A percentile compares a stretch with the other conserved stretches of the same genome.
Conservation (phyloP, 2,888 invertebrate genomes). For the Lasioglossum zephyrum region DNA sequence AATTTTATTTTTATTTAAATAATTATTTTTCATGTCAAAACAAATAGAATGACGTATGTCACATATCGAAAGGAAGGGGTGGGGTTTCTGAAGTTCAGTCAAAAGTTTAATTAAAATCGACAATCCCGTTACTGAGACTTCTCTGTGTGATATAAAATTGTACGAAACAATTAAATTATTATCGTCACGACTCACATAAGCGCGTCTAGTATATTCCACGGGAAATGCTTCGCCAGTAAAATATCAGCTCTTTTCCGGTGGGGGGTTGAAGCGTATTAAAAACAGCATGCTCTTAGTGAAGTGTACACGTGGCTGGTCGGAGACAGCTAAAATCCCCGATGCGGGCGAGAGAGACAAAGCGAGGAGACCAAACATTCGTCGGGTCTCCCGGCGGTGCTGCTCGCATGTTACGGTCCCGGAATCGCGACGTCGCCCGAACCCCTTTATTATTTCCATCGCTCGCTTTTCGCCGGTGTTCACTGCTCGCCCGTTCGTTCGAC, state of each 20-base stretch:
- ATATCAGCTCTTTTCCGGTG: not conserved
- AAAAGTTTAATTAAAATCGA: too few species aligned
- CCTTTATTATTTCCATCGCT: constrained; percentile 13
- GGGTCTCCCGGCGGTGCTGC: not conserved
- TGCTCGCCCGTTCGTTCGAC: constrained; percentile 3
- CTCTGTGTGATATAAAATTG: too few species aligned
- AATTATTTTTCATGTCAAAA: too few species aligned
- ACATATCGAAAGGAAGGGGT: too few species aligned
- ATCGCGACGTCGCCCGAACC: not conserved
- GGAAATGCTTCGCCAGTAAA: not conserved
- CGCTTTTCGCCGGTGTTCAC: not conserved
- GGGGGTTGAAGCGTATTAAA: not conserved
- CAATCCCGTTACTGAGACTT: too few species aligned
- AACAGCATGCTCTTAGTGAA: not conserved
- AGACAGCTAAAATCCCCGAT: not conserved
- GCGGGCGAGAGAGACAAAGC: not conserved
- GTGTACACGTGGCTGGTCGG: not conserved
- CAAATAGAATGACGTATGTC: too few species aligned
- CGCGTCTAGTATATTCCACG: not conserved
- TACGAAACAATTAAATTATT: not conserved
- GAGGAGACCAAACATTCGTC: not conserved
- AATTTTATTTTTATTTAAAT: too few species aligned
- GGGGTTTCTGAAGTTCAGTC: too few species aligned
- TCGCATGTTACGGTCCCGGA: constrained; percentile 9
- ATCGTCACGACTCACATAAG: not conserved